phyloP scores from a whole-genome alignment of 2,888 invertebrate genomes.

The Ochropleura plecta region DNA sequence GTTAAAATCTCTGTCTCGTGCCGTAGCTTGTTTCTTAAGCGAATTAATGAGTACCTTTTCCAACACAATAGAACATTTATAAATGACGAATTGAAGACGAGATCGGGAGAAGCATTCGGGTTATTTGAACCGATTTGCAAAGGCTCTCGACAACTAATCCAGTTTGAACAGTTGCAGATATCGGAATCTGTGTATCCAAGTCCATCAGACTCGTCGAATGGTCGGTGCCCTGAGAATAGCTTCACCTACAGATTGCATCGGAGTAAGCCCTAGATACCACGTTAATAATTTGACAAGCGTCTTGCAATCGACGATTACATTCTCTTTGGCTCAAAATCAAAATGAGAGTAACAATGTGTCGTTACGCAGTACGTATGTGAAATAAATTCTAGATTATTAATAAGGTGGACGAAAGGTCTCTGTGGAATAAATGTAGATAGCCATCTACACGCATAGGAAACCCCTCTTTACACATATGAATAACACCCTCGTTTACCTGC shows the following conservation, averaged over 20 bases:
- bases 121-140: constrained; percentile 71
- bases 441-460: constrained; percentile 73
- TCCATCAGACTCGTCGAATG: constrained; percentile 71
- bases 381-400: constrained; percentile 61
- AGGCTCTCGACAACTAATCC: constrained; percentile 75
- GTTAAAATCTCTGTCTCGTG: constrained; percentile 10
- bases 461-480: constrained; percentile 81
- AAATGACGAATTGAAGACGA: constrained; percentile 60
- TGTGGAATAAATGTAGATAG: constrained; percentile 67
- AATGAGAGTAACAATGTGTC: constrained; percentile 1
- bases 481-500: constrained; percentile 83
- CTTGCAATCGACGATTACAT: constrained; percentile 1
- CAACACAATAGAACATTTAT: constrained; percentile 45
- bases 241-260: constrained; percentile 70
- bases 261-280: constrained; percentile 68
- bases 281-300: constrained; percentile 66
- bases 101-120: constrained; percentile 64
- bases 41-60: constrained; percentile 25
- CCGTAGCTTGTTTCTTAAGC: constrained; percentile 4
- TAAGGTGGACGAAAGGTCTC: constrained; percentile 65
- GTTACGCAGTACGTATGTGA: neutral
- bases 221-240: constrained; percentile 70
- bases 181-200: constrained; percentile 75
- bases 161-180: constrained; percentile 74
- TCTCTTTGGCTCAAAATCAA: neutral